A percentile compares a stretch with the other conserved stretches of the same genome.
These are phyloP conservation scores for Lepus europaeus DNA, from an alignment of 2,113 vertebrate genomes.

Conservation along the genomic window DNA sequence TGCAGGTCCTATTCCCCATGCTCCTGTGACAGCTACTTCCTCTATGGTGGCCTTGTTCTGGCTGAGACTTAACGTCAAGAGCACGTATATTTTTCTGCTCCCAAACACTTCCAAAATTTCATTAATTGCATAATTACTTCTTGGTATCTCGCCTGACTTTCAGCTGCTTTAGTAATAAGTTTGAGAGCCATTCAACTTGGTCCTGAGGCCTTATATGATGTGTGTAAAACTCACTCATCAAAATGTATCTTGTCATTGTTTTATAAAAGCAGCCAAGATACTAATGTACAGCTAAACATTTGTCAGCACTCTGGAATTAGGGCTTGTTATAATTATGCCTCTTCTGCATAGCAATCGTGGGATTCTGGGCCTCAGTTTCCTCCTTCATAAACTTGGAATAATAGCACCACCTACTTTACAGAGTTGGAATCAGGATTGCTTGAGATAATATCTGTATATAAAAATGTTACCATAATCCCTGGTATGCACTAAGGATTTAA, in stretches of 20 bases:
- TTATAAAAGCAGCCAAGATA: background rate
- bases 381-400: background rate
- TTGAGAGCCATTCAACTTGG: background rate
- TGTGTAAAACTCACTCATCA: background rate
- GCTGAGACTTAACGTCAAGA: background rate
- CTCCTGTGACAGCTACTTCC: background rate
- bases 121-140: background rate
- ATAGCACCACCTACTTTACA: background rate
- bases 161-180: background rate
- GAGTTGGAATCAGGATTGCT: background rate
- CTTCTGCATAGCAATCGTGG: background rate
- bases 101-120: background rate
- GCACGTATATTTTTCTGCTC: background rate
- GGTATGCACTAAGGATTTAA: background rate
- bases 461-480: background rate
- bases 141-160: background rate
- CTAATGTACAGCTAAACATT: background rate
- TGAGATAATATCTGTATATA: background rate
- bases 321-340: too few relatives aligned
- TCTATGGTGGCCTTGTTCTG: background rate
- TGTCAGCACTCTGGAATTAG: background rate
- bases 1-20: background rate
- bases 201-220: background rate
- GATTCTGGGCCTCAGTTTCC: background rate
- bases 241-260: background rate